Evolutionary conservation across 2,888 invertebrate species (phyloP).

Genomic region (Yponomeuta cagnagella): DNA sequence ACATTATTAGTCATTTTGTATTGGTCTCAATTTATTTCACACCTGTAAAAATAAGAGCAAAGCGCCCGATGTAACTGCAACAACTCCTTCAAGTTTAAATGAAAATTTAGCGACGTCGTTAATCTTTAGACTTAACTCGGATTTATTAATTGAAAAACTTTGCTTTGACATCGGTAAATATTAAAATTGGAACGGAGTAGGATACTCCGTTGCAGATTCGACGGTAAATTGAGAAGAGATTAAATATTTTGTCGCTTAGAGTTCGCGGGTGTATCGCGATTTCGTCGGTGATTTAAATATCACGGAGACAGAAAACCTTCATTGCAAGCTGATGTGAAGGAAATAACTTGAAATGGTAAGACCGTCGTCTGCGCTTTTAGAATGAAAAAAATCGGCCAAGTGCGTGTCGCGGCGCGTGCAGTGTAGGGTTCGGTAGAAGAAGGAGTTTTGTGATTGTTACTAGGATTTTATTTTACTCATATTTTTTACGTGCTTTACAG

Average conservation of each 20-base stretch:
- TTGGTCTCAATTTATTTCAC: not conserved
- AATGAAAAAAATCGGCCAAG: no score
- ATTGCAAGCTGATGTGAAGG: no score
- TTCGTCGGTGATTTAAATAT: no score
- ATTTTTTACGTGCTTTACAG: no score
- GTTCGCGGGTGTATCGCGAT: not conserved
- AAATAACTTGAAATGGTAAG: no score
- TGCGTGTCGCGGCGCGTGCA: no score
- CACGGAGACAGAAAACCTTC: no score
- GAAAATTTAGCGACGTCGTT: constrained; percentile 12
- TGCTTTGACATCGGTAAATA: constrained; percentile 10
- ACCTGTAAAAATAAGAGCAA: not conserved
- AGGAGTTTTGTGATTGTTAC: no score
- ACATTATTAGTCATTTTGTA: no score
- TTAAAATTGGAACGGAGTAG: not conserved
- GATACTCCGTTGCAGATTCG: not conserved
- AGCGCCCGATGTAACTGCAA: not conserved
- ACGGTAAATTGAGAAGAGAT: not conserved
- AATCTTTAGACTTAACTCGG: constrained; percentile 11
- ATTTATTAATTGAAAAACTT: constrained; percentile 15
- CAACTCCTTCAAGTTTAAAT: constrained; percentile 6
- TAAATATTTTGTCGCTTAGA: not conserved
- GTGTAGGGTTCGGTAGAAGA: no score
- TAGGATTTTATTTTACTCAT: no score
- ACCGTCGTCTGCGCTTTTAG: no score